These are phyloP conservation scores for Cotesia vestalis DNA, from an alignment of 1,140 invertebrate genomes.

Conservation along the genomic window DNA sequence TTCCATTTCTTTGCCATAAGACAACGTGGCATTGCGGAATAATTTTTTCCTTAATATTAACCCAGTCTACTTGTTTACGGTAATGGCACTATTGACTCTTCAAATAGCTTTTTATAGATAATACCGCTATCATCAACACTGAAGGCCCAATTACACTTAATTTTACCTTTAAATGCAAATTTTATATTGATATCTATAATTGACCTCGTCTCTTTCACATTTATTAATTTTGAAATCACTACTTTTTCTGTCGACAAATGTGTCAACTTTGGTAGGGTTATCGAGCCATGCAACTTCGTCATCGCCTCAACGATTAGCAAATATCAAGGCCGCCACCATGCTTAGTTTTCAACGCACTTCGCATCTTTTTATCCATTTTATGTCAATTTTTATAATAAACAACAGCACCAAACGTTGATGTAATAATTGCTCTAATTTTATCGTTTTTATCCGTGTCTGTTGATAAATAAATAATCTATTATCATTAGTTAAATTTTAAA, in stretches of 20 bases:
- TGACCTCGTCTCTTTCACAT: constrained; percentile 45
- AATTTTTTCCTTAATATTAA: neutral
- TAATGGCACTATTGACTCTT: neutral
- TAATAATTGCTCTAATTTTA: neutral
- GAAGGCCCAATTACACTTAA: constrained; percentile 16
- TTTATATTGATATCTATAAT: constrained; percentile 19
- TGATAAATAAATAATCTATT: neutral
- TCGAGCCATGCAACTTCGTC: constrained; percentile 40
- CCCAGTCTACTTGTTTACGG: neutral
- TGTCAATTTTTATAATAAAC: neutral
- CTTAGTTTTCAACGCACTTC: constrained; percentile 13
- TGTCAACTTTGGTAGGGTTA: constrained; percentile 43
- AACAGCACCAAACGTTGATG: neutral
- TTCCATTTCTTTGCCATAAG: constrained; percentile 93
- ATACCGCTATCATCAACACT: constrained; percentile 18
- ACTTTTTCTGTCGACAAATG: constrained; percentile 39
- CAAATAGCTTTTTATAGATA: constrained; percentile 13
- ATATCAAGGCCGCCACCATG: constrained; percentile 37
- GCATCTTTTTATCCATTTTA: neutral
- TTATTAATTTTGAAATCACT: constrained; percentile 45
- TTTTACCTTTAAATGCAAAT: constrained; percentile 23
- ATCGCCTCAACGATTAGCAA: constrained; percentile 41
- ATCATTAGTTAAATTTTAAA: neutral
- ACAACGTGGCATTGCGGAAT: constrained; percentile 78
- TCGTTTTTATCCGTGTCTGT: neutral